Evolutionary conservation across 1,140 invertebrate genomes (phyloP).

Genomic region (Anoplolepis gracilipes): DNA sequence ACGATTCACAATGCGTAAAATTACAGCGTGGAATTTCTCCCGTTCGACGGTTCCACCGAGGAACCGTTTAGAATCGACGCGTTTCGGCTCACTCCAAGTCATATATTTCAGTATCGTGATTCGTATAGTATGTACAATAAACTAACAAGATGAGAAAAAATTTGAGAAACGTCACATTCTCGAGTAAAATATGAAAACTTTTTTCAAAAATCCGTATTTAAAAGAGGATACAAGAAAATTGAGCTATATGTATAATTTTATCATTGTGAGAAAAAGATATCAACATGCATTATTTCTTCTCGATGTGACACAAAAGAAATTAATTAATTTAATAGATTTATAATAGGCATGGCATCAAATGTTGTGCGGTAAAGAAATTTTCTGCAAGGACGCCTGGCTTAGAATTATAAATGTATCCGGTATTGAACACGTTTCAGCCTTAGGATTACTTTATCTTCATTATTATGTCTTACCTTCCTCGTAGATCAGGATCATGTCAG

Average conservation of each 20-base stretch:
- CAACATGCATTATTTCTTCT: not conserved
- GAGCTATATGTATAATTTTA: not conserved
- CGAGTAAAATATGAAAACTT: not conserved
- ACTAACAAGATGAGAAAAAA: not conserved
- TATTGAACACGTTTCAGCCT: conserved; percentile 37
- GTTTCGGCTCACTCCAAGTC: not conserved
- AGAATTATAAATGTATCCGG: conserved; percentile 55
- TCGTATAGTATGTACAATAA: not conserved
- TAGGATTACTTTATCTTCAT: conserved; percentile 61
- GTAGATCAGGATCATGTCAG: conserved; percentile 60
- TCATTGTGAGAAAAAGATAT: not conserved
- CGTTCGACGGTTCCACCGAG: not conserved
- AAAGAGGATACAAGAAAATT: not conserved
- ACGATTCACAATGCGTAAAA: not conserved
- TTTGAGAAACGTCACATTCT: not conserved
- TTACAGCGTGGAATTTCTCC: not conserved
- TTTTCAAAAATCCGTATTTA: not conserved
- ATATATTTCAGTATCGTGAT: not conserved
- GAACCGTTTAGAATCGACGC: not conserved
- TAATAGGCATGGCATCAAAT: not conserved
- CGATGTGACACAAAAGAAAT: not conserved
- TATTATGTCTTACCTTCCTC: conserved; percentile 44
- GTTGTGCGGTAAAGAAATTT: not conserved
- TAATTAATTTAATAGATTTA: conserved; percentile 14
- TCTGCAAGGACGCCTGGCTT: conserved; percentile 13